These are phyloP conservation scores for Danio rerio DNA, from an alignment of 2,113 vertebrate genomes.

Conservation along the genomic window GRCz12tu NC_133196.1:20270501-20271000, in stretches of 20 bases:
- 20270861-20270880: not conserved
- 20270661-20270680: not conserved
- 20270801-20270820: not conserved
- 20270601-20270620: not conserved
- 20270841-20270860: not conserved
- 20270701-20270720: not conserved
- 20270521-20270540: not conserved
- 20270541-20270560: constrained; percentile 17
- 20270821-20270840: constrained; percentile 11
- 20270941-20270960: constrained; percentile 7
- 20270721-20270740: not conserved
- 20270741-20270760: not conserved
- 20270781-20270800: not conserved
- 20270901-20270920: constrained; percentile 5
- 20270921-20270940: constrained; percentile 6
- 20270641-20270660: not conserved
- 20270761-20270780: not conserved
- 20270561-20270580: not conserved
- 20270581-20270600: constrained; percentile 18
- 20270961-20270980: constrained; percentile 1
- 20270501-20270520: constrained; percentile 28
- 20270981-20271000: no score
- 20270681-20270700: not conserved
- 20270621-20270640: not conserved
- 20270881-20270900: constrained; percentile 10